Evolutionary conservation across 2,888 invertebrate genomes (phyloP).

Genomic region (Erebia aethiops): DNA sequence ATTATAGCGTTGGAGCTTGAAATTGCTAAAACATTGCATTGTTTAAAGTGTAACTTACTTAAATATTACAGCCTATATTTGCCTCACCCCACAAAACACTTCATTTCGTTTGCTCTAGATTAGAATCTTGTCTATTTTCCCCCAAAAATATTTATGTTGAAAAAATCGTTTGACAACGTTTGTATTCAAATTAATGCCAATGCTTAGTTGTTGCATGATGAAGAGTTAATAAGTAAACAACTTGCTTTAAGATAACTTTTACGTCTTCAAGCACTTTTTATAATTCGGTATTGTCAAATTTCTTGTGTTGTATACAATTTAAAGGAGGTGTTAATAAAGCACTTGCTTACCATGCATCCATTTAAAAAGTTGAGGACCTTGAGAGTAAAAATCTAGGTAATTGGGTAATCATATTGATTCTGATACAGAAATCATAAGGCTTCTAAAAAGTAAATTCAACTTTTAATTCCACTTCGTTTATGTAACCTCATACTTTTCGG

Average conservation of each 20-base stretch:
- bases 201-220: too few relatives aligned
- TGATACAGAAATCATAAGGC: not conserved
- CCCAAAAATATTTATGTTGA: too few relatives aligned
- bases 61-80: not conserved
- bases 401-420: not conserved
- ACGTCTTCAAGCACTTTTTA: too few relatives aligned
- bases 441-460: not conserved
- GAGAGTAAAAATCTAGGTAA: not conserved
- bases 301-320: too few relatives aligned
- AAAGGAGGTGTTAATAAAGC: too few relatives aligned
- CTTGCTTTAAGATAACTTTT: too few relatives aligned
- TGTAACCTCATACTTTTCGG: not conserved
- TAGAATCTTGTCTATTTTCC: not conserved
- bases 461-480: conserved; percentile 1
- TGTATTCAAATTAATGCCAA: too few relatives aligned
- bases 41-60: conserved; percentile 2
- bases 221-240: too few relatives aligned
- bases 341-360: not conserved
- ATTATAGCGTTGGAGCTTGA: conserved; percentile 23
- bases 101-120: not conserved
- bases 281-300: too few relatives aligned
- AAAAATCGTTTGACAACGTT: too few relatives aligned
- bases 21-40: conserved; percentile 25
- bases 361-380: too few relatives aligned
- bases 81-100: not conserved